Conservation (phyloP, 2,888 invertebrate genomes). For the Drosophila colorata region DNA sequence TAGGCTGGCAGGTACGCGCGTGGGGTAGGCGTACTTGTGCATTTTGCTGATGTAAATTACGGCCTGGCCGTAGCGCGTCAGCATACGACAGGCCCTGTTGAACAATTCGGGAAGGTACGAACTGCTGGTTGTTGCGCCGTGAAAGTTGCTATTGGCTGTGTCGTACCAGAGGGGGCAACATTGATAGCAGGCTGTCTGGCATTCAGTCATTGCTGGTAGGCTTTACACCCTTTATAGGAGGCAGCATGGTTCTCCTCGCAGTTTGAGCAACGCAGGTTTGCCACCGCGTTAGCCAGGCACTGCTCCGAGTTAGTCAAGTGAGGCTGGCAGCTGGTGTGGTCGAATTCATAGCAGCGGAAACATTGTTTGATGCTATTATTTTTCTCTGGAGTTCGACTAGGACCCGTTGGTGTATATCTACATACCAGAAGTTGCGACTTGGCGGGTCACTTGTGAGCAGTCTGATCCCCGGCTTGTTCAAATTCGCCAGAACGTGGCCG, state of each 20-base stretch:
- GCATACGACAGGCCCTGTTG: neutral
- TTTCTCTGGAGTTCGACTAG: neutral
- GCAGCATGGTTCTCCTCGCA: neutral
- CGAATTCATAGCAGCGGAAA: no score
- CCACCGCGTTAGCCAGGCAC: neutral
- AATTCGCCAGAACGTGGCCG: neutral
- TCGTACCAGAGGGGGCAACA: neutral
- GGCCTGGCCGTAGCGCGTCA: no score
- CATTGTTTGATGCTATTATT: no score
- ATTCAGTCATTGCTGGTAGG: neutral
- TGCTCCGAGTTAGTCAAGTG: neutral
- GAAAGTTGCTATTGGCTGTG: no score
- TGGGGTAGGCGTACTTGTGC: no score
- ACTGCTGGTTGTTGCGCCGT: no score
- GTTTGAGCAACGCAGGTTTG: neutral
- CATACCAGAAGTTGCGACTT: no score
- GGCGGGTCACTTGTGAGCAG: neutral
- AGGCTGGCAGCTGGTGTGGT: no score
- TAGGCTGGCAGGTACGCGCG: no score
- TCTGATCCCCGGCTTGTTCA: neutral
- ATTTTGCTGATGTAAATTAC: no score
- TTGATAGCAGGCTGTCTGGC: neutral
- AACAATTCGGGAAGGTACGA: neutral
- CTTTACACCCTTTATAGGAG: neutral
- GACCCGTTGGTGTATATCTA: neutral